Base-by-base conservation (phyloP, 92 coral and sea anemone genomes). In the Pocillopora meandrina region DNA sequence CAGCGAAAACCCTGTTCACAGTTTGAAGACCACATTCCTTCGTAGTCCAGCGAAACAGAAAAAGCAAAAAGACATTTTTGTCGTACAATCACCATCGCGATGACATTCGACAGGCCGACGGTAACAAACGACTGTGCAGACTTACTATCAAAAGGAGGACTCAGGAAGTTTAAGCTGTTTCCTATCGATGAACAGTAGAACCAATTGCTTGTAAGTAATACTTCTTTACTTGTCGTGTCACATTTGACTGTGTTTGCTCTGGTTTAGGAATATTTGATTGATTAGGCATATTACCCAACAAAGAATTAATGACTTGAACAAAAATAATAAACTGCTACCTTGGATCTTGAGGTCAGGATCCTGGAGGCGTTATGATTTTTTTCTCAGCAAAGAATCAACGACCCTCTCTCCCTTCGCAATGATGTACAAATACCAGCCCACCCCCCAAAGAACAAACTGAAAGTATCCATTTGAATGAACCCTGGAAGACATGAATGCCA, bases 201-300 rank as follows among this genome's bases (percentile, higher is more conserved):
- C 42, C 34, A 31, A 77, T 77, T 34, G 13, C 59, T 47, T 19
- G 35, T 63, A 36, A 62, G 20, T 63, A 6, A 14, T 13, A 59
- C 42, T 36, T 63, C 72, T 55, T 36, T 63, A 26, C 72, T 31
- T 78, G 61, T 64, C 59, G 65, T 47, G 56, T 78, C 72, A 61
- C 42, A 64, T 57, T 12, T 63, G 33, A n/a, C 9, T 74, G n/a
- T 78, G 82, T 78, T 78, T 78, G 72, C 82, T n/a, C 21, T 78
- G 82, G 82, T 42, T 63, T 78, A 42, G 80, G n/a, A 63, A 64
- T 42, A 42, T 6, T 42, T 78, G 72, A 64, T 64, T 78, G 42
- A 78, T 16, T 63, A 78, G 68, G 55, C 20, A 35, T 12, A 69
- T 69, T 47, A 47, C 31, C 10, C n/a, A 4, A 69, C 0, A 69